These are phyloP conservation scores for Ichneumoninae sp. DNA, from an alignment of 2,888 invertebrate genomes.

Conservation along the genomic window DNA sequence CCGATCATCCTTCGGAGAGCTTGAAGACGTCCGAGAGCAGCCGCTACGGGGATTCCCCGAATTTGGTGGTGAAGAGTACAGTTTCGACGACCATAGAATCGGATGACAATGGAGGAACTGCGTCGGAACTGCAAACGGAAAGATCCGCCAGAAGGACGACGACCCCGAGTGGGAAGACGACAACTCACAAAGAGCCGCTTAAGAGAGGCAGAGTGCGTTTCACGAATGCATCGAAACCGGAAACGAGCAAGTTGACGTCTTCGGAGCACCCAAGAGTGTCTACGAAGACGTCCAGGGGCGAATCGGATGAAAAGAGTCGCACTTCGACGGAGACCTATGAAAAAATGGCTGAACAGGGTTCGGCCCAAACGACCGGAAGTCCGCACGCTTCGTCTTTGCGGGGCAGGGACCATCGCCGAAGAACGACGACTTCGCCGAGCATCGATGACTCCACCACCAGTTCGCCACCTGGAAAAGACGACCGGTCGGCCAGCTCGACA, in stretches of 20 bases:
- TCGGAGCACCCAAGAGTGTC: not conserved
- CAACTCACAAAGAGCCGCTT: not conserved
- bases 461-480: not conserved
- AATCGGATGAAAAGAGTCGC: not conserved
- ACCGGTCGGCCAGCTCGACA: not conserved
- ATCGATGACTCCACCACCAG: not conserved
- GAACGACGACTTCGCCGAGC: not conserved
- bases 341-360: too few relatives aligned
- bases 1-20: conserved; percentile 2
- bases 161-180: not conserved
- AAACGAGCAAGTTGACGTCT: not conserved
- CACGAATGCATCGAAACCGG: conserved; percentile 2
- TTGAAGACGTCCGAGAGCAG: conserved; percentile 44
- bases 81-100: not conserved
- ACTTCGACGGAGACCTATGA: not conserved
- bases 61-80: not conserved
- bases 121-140: conserved; percentile 10
- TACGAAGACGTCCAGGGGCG: not conserved
- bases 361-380: not conserved
- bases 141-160: conserved; percentile 16
- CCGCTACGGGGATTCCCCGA: conserved; percentile 4
- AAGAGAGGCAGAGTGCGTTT: conserved; percentile 56
- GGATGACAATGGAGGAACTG: not conserved
- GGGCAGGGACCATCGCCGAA: conserved; percentile 16
- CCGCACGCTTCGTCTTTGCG: not conserved